Percentiles rank a stretch among this genome's conserved stretches.
Evolutionary conservation across 2,888 invertebrate genomes (phyloP).

Genomic region (Pollenia amentaria): DNA sequence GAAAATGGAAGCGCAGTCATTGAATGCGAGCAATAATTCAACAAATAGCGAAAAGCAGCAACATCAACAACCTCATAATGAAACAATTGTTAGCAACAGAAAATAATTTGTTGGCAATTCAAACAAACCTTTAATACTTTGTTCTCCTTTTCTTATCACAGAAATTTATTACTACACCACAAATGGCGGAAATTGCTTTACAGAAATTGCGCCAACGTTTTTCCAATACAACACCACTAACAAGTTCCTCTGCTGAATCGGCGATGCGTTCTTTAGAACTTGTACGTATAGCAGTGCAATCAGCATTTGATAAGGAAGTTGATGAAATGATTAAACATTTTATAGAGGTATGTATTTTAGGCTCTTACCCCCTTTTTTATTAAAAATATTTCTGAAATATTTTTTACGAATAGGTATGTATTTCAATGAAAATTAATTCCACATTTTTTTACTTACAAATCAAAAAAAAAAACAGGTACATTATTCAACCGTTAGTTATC

Average conservation of each 20-base stretch:
- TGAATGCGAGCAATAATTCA: constrained; percentile 18
- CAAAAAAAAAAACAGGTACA: too few relatives aligned
- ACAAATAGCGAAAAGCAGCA: constrained; percentile 34
- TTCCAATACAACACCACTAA: constrained; percentile 77
- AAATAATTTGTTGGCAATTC: not conserved
- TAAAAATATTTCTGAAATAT: too few relatives aligned
- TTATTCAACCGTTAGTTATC: too few relatives aligned
- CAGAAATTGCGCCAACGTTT: constrained; percentile 82
- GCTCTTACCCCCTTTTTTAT: not conserved
- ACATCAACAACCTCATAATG: constrained; percentile 46
- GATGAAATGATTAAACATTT: constrained; percentile 87
- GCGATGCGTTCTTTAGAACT: constrained; percentile 86
- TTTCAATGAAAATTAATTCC: too few relatives aligned
- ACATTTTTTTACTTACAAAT: too few relatives aligned
- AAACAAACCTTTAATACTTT: not conserved
- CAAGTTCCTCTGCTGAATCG: constrained; percentile 80
- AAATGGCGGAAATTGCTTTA: constrained; percentile 83
- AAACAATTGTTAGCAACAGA: constrained; percentile 66
- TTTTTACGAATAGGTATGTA: too few relatives aligned
- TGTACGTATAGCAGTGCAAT: constrained; percentile 87
- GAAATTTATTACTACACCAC: constrained; percentile 83
- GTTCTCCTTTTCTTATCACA: constrained; percentile 58
- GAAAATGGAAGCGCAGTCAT: constrained; percentile 57
- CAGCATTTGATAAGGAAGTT: constrained; percentile 87
- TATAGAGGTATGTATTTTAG: constrained; percentile 85